A percentile compares a stretch with the other conserved stretches of the same genome.
phyloP scores from a whole-genome alignment of 2,888 invertebrate genomes.

The Epistrophe eligans region DNA sequence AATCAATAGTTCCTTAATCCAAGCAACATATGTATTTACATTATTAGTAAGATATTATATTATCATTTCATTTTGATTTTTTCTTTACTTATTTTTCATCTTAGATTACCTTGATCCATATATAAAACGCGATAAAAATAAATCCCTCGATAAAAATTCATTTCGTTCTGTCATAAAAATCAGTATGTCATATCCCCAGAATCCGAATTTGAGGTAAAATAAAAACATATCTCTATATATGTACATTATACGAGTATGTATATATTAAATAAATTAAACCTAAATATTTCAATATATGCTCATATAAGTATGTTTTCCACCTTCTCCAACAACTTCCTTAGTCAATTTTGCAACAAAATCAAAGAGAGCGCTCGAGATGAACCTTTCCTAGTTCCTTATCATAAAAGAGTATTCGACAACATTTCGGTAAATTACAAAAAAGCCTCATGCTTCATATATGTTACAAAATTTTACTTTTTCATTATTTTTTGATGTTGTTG shows the following conservation, averaged over 20 bases:
- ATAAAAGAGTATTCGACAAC: slow-evolving; percentile 89
- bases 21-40: not conserved
- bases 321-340: slow-evolving; percentile 81
- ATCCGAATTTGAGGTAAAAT: slow-evolving; percentile 90
- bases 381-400: slow-evolving; percentile 92
- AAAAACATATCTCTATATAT: not conserved
- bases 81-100: not conserved
- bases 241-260: no score
- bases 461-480: no score
- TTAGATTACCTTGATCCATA: slow-evolving; percentile 90
- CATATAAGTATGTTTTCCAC: slow-evolving; percentile 11
- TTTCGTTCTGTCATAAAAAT: slow-evolving; percentile 92
- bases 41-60: no score
- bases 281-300: not conserved
- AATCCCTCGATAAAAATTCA: slow-evolving; percentile 87
- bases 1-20: slow-evolving; percentile 10
- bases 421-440: slow-evolving; percentile 85
- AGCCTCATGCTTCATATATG: no score
- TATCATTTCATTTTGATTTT: not conserved
- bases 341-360: slow-evolving; percentile 89
- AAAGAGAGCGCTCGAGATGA: slow-evolving; percentile 88
- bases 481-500: not conserved
- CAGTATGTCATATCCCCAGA: slow-evolving; percentile 90
- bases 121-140: slow-evolving; percentile 85
- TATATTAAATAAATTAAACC: no score